Evolutionary conservation across 2,797 vertebrate genomes (phyloP).

Genomic region (Knipowitschia caucasica): DNA sequence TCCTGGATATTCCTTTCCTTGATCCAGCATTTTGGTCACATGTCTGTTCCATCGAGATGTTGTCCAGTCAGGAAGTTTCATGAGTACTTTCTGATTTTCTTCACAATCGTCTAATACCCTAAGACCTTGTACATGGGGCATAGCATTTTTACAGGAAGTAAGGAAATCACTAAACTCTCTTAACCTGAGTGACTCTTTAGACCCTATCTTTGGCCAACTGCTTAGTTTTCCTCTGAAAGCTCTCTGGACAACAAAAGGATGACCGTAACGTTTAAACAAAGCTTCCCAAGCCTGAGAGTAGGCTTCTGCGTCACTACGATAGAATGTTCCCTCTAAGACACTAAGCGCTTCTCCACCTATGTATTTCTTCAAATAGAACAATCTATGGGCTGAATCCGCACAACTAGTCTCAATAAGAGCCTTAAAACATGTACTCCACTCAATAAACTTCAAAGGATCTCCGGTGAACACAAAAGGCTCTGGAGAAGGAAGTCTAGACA

Average conservation of each 20-base stretch:
- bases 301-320: not conserved
- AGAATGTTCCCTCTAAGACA: not conserved
- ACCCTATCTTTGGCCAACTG: too few species aligned
- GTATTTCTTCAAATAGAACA: conserved; percentile 21
- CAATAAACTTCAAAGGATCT: too few species aligned
- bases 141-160: too few species aligned
- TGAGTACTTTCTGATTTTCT: conserved; percentile 27
- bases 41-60: conserved; percentile 12
- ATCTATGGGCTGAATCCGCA: conserved; percentile 12
- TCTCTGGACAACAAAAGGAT: not conserved
- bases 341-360: not conserved
- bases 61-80: conserved; percentile 15
- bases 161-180: too few species aligned
- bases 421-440: conserved; percentile 29
- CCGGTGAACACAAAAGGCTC: conserved; percentile 17
- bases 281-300: not conserved
- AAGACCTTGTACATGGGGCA: too few species aligned
- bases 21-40: conserved; percentile 18
- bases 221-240: too few species aligned
- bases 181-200: too few species aligned
- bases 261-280: not conserved
- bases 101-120: conserved; percentile 2
- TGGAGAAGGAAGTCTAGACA: conserved; percentile 17
- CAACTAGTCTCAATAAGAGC: conserved; percentile 26
- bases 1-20: conserved; percentile 12